Evolutionary conservation across 2,797 vertebrate genomes (phyloP), one percentile per base, ranked within the genome.

Genomic region (Xyrichtys novacula): DNA sequence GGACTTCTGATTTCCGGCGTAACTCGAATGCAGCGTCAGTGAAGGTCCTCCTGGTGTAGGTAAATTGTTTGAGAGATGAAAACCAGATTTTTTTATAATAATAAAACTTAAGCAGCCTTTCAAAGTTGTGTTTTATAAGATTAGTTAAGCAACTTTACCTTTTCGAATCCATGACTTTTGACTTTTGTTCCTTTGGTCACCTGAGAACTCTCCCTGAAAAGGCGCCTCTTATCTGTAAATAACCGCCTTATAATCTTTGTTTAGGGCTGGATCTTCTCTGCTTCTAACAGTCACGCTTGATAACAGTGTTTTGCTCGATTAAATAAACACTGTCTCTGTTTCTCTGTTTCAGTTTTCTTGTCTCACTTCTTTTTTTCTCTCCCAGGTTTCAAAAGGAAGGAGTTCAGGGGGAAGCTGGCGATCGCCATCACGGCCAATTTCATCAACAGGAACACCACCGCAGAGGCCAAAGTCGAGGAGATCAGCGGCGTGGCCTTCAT

Each of bases 381-480:
- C 8, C 4, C 85, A 99, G 98, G 97, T 48, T 99, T 99, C 85
- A 95, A 93, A 82, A 96, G 97, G 62, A 99, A 98, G 64, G 97
- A 99, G 81, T 99, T 99, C 61, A 95, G 98, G 66, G 98, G 98
- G 43, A 99, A 99, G 83, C 88, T 99, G 78, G 98, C 98, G 3
- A 99, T 99, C 4, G 98, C 97, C 6, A 98, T 99, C 89, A 99
- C 98, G 0, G 97, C 97, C 83, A 99, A 99, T 92, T 99, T 99
- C 77, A 94, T 98, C 80, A 99, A 99, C 92, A 95, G 96, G 88
- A 99, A 99, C 88, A 99, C 97, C 11, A 97, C 96, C 0, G 97
- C 97, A 0, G 98, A 99, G 88, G 97, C 96, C 61, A 97, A 96
- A 87, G 98, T 99, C 50, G 98, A 99, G 74, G 98, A 99, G 92